These are phyloP conservation scores for Ceratotherium simum DNA, from an alignment of 2,113 vertebrate genomes.

Conservation along the genomic window DNA sequence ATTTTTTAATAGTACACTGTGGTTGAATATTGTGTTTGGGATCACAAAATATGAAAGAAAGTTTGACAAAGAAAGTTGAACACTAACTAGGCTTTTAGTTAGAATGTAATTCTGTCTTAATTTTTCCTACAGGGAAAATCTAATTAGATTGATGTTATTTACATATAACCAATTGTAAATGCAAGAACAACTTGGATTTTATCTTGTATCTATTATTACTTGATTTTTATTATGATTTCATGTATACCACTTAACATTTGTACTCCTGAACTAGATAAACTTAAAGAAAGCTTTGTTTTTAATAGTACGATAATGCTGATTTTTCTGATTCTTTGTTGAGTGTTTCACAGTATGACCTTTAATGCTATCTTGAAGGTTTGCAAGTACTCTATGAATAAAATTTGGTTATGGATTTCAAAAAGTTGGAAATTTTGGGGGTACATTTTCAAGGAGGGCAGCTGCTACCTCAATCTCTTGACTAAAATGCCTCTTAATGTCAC, in stretches of 20 bases:
- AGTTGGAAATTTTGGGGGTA: conserved; percentile 10
- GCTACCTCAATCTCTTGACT: not conserved
- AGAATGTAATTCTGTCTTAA: conserved; percentile 39
- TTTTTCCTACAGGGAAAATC: conserved; percentile 21
- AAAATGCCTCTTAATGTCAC: not conserved
- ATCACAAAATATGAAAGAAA: not conserved
- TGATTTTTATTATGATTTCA: conserved; percentile 21
- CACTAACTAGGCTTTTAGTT: not conserved
- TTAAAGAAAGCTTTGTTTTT: not conserved
- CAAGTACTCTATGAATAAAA: not conserved
- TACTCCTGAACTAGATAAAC: conserved; percentile 7
- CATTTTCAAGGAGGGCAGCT: conserved; percentile 8
- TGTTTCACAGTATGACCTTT: conserved; percentile 3
- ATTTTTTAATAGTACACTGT: not conserved
- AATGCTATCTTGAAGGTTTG: conserved; percentile 24
- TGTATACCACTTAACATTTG: not conserved
- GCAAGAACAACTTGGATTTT: conserved; percentile 14
- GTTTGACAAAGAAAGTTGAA: not conserved
- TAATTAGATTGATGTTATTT: conserved; percentile 37
- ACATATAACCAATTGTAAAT: not conserved
- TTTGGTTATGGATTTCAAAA: conserved; percentile 44
- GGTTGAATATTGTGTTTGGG: conserved; percentile 34
- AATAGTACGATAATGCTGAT: not conserved
- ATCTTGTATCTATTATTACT: not conserved
- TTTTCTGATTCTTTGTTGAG: not conserved